phyloP scores from a whole-genome alignment of 2,113 vertebrate species.

The Sprattus sprattus region DNA sequence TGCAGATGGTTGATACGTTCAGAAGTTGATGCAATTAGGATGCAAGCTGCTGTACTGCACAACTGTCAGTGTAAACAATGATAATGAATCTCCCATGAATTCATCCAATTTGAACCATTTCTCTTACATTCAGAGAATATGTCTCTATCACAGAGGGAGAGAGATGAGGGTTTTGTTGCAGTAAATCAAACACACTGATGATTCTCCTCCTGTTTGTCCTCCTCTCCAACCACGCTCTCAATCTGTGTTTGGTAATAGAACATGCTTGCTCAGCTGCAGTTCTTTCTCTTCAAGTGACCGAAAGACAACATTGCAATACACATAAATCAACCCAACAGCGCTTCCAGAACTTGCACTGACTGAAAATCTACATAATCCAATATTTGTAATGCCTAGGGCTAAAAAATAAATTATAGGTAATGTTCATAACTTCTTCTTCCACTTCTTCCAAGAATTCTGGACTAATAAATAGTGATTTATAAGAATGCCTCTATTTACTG shows the following conservation, averaged over 20 bases:
- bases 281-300: neutral
- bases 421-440: constrained; percentile 20
- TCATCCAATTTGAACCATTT: neutral
- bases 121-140: neutral
- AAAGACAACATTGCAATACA: neutral
- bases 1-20: neutral
- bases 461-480: constrained; percentile 43
- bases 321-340: neutral
- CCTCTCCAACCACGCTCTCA: neutral
- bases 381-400: neutral
- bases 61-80: neutral
- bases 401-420: constrained; percentile 28
- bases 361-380: neutral
- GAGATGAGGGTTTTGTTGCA: neutral
- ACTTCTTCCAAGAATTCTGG: constrained; percentile 38
- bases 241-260: neutral
- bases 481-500: neutral
- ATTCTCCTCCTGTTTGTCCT: neutral
- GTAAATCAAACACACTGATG: neutral
- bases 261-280: neutral
- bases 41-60: too few species aligned
- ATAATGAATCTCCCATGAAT: neutral
- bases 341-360: neutral
- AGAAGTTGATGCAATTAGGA: neutral
- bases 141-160: neutral